Evolutionary conservation across 2,888 invertebrate species (phyloP), one percentile per base, ranked within the genome.

Genomic region (Girardia tigrina): DNA sequence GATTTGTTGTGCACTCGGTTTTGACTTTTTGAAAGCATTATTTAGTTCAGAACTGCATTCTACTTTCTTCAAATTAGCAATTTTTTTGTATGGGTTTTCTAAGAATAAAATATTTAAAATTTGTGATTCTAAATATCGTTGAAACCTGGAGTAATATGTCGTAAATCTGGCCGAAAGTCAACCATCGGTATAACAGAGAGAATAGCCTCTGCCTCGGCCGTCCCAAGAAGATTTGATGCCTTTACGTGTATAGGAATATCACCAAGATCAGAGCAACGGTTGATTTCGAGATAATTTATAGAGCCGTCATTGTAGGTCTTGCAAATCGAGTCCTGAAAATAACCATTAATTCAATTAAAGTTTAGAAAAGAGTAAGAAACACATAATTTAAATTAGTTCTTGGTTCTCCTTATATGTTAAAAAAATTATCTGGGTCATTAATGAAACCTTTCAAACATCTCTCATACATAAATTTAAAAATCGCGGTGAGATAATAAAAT

Each of bases 291-390:
- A 78, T 85, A 84, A 85, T 97, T 94, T 86, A 94, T 94, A 91
- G 99, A 94, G 80, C 98, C 98, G 83, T 99, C 98, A 84, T 94
- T 97, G 23, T 90, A 93, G 75, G 98, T 87, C 84, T 92, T 94
- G 86, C 94, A 95, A 78, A 97, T 89, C 28, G 93, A 81, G 56
- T 83, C 81, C 84, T 84, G 79, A 28, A 27, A 12, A 72, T 2
- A 29, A 75, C 1, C 29, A 71, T 28, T n/a, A n/a, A n/a, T n/a
- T n/a, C n/a, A n/a, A n/a, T n/a, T n/a, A n/a, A n/a, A n/a, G n/a
- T n/a, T n/a, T n/a, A n/a, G n/a, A n/a, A n/a, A n/a, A n/a, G n/a
- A n/a, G n/a, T n/a, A n/a, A n/a, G n/a, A n/a, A n/a, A n/a, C n/a
- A n/a, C n/a, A n/a, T n/a, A n/a, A n/a, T n/a, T n/a, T n/a, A n/a